A percentile compares a stretch with the other conserved stretches of the same genome.
Evolutionary conservation across 2,888 invertebrate species (phyloP).

Genomic region (Leptarthrus brevirostris): DNA sequence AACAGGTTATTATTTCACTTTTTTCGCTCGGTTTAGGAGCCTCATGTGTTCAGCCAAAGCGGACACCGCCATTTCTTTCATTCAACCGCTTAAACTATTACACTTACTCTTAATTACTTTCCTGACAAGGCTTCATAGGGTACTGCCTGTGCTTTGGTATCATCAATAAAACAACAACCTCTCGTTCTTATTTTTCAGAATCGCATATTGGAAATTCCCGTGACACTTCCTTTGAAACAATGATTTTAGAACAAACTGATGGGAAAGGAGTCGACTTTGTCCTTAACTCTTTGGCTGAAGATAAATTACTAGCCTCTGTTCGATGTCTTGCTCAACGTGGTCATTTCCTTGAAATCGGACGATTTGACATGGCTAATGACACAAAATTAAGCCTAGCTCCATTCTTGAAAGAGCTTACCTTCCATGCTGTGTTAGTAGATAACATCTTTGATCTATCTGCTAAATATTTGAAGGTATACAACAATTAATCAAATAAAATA

Average conservation of each 20-base stretch:
- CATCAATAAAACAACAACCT: too few relatives aligned
- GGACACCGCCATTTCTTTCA: too few relatives aligned
- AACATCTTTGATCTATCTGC: constrained; percentile 70
- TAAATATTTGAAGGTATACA: constrained; percentile 59
- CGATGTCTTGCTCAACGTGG: constrained; percentile 73
- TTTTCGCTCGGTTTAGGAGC: too few relatives aligned
- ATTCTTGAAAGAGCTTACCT: constrained; percentile 78
- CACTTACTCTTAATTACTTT: too few relatives aligned
- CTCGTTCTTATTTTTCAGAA: constrained; percentile 64
- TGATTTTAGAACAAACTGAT: constrained; percentile 82
- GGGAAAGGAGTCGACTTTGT: constrained; percentile 92
- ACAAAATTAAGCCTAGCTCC: constrained; percentile 73
- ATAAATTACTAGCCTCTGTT: constrained; percentile 82
- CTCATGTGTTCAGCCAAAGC: too few relatives aligned
- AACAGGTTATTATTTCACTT: too few relatives aligned
- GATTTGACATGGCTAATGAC: constrained; percentile 81
- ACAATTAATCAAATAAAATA: not conserved
- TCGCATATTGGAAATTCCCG: constrained; percentile 88
- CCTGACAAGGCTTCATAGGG: too few relatives aligned
- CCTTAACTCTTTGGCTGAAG: constrained; percentile 91
- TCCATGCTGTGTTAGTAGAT: constrained; percentile 84
- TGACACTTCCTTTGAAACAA: constrained; percentile 86
- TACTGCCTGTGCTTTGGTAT: too few relatives aligned
- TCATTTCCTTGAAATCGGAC: constrained; percentile 87
- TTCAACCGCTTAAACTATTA: too few relatives aligned